These are phyloP conservation scores for Diachrysia chrysitis DNA, from an alignment of 2,888 invertebrate species.

Conservation along the genomic window DNA sequence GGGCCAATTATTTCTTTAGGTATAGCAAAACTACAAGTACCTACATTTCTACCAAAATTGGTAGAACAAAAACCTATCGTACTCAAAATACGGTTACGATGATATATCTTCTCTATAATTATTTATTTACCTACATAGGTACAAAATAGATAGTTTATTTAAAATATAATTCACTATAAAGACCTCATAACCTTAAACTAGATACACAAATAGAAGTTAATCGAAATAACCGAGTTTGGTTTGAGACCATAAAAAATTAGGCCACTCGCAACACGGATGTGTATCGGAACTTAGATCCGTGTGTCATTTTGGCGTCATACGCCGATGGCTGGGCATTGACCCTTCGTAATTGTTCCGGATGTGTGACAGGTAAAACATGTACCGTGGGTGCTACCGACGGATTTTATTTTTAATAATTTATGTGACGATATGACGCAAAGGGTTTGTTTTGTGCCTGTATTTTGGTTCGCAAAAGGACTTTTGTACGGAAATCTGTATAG, in stretches of 20 bases:
- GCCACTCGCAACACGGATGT: slow-evolving; percentile 37
- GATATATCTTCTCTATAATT: too few relatives aligned
- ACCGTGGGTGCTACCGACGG: slow-evolving; percentile 51
- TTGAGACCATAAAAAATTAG: background rate
- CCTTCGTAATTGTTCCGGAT: slow-evolving; percentile 80
- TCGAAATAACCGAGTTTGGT: background rate
- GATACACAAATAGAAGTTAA: background rate
- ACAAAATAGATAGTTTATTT: background rate
- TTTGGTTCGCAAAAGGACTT: background rate
- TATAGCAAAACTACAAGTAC: too few relatives aligned
- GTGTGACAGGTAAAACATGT: slow-evolving; percentile 75
- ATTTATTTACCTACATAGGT: too few relatives aligned
- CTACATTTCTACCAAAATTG: too few relatives aligned
- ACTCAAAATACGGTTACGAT: too few relatives aligned
- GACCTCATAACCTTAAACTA: background rate
- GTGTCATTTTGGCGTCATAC: slow-evolving; percentile 77
- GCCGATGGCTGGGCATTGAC: slow-evolving; percentile 73
- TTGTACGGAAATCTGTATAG: background rate
- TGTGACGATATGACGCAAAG: slow-evolving; percentile 26
- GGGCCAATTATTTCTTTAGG: too few relatives aligned
- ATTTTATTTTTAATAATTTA: slow-evolving; percentile 52
- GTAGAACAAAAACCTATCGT: too few relatives aligned
- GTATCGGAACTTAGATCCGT: slow-evolving; percentile 55
- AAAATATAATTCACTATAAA: background rate
- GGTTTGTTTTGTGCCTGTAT: slow-evolving; percentile 13